Base-by-base conservation (phyloP, 2,797 vertebrate genomes). In the Chiroxiphia lanceolata region DNA sequence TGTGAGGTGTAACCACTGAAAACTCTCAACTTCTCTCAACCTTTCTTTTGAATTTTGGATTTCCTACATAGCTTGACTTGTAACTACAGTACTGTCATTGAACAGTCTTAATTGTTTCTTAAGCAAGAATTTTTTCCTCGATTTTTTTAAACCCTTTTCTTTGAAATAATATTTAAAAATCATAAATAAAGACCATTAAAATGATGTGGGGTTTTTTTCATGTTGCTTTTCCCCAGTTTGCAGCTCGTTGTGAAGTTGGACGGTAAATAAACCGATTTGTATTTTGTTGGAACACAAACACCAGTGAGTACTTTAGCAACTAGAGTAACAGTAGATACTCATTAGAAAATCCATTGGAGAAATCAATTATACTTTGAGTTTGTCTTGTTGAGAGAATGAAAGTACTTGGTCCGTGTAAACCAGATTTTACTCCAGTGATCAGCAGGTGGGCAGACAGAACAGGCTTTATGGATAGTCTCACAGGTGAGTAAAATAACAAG, bases 351-450 rank as follows among this genome's bases (percentile, higher is more conserved):
- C 91, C 51, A 90, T 93, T 4, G 45, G 83, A 97, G 92, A 95
- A 97, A 96, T 97, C 94, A 97, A 83, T 95, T 93, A 75, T 91
- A 90, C 92, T 95, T 95, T 89, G 91, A 75, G 31, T 84, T 92
- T 91, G 84, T 78, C 91, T 94, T 63, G 48, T 61, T 94, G 80
- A 77, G 94, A 87, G 90, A 94, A 82, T 94, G 74, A 68, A 94
- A 90, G 86, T 85, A 83, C 50, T 94, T 13, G 29, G 61, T 81
- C 75, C 8, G 0, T 87, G 83, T 82, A 94, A 72, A 94, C 63
- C 70, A 76, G 76, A 44, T 84, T 64, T 50, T 83, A 83, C 83
- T 51, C 19, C 26, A 84, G 60, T 64, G 51, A 92, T 95, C 91
- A 93, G 77, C 83, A 92, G 86, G 78, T 83, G 94, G 69, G 72